phyloP scores from a whole-genome alignment of 2,797 vertebrate species.

The Bufotes viridis region DNA sequence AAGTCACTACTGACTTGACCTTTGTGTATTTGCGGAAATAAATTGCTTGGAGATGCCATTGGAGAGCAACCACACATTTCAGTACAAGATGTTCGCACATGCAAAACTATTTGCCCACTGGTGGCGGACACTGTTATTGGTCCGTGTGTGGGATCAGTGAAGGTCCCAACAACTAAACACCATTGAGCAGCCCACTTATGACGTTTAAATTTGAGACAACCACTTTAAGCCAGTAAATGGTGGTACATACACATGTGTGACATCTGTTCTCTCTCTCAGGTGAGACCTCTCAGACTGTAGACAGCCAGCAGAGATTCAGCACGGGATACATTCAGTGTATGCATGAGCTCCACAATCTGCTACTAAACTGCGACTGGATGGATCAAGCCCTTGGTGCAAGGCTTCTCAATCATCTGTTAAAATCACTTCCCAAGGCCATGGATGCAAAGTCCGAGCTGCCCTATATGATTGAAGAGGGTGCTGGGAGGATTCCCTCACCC shows the following conservation, averaged over 20 bases:
- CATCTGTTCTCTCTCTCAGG: conserved; percentile 54
- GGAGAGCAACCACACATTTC: too few relatives aligned
- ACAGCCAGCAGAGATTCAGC: conserved; percentile 87
- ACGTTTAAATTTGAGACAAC: background rate
- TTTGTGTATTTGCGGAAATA: background rate
- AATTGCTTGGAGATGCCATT: background rate
- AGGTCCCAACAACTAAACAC: background rate
- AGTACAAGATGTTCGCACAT: background rate
- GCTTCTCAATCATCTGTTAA: conserved; percentile 86
- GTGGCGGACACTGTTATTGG: background rate
- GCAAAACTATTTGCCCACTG: background rate
- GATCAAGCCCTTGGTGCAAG: conserved; percentile 86
- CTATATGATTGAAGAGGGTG: background rate
- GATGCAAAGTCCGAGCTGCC: conserved; percentile 13
- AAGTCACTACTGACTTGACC: background rate
- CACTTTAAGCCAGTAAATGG: background rate
- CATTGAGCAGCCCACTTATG: background rate
- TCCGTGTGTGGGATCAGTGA: background rate
- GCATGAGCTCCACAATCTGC: conserved; percentile 89
- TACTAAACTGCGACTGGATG: conserved; percentile 91
- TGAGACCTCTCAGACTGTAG: conserved; percentile 78
- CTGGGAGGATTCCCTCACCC: conserved; percentile 1
- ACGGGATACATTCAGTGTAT: conserved; percentile 92
- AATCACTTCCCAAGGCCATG: conserved; percentile 80
- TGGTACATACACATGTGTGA: background rate